phyloP scores from a whole-genome alignment of 2,113 vertebrate genomes.

The Arvicanthis niloticus region DNA sequence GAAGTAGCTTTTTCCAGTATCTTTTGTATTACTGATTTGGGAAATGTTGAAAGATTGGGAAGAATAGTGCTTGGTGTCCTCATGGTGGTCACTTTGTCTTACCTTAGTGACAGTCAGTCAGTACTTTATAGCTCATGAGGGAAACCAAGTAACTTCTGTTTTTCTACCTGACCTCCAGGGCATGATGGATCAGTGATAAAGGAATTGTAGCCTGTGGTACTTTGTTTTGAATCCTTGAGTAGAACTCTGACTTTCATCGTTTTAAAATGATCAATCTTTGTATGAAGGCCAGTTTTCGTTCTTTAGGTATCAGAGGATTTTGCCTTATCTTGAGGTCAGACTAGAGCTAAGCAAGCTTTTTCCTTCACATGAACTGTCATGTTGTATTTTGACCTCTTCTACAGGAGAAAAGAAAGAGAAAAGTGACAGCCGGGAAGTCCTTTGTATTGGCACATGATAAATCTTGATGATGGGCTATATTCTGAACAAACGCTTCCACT shows the following conservation, averaged over 20 bases:
- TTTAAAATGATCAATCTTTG: slow-evolving; percentile 54
- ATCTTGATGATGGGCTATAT: slow-evolving; percentile 36
- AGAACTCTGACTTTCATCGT: slow-evolving; percentile 54
- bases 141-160: slow-evolving; percentile 53
- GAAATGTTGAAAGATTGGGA: slow-evolving; percentile 50
- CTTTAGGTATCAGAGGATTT: slow-evolving; percentile 64
- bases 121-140: slow-evolving; percentile 54
- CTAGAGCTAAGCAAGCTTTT: slow-evolving; percentile 61
- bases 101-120: slow-evolving; percentile 65
- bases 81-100: slow-evolving; percentile 50
- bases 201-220: background rate
- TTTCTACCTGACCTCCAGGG: slow-evolving; percentile 35
- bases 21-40: background rate
- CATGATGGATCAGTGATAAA: slow-evolving; percentile 36
- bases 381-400: slow-evolving; percentile 30
- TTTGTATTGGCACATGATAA: slow-evolving; percentile 63
- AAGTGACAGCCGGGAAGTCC: slow-evolving; percentile 46
- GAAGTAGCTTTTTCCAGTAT: background rate
- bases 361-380: slow-evolving; percentile 59
- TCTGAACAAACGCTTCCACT: slow-evolving; percentile 69
- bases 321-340: slow-evolving; percentile 75
- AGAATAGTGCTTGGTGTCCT: slow-evolving; percentile 46
- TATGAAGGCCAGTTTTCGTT: slow-evolving; percentile 49
- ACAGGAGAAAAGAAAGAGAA: background rate
- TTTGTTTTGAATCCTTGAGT: slow-evolving; percentile 50